Evolutionary conservation across 2,797 vertebrate genomes (phyloP).

Genomic region (Erithacus rubecula): DNA sequence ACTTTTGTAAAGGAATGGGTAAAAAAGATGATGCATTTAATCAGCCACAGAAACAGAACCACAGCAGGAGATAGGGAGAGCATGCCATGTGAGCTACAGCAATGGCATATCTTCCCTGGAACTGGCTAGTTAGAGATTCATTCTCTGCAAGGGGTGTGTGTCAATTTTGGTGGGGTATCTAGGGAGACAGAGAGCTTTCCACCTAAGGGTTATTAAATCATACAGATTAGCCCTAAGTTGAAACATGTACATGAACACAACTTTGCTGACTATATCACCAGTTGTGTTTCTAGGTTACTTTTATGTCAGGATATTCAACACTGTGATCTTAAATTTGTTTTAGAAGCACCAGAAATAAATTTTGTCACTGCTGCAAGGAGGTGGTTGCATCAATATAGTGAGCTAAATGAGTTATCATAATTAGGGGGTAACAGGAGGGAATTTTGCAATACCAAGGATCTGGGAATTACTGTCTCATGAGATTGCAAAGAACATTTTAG

Average conservation of each 20-base stretch:
- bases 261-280: neutral
- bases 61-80: neutral
- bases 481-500: neutral
- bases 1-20: neutral
- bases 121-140: neutral
- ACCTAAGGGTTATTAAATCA: neutral
- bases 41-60: neutral
- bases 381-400: neutral
- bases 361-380: neutral
- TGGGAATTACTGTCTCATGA: neutral
- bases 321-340: neutral
- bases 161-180: neutral
- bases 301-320: neutral
- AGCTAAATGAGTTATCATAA: neutral
- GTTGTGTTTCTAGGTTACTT: neutral
- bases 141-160: neutral
- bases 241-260: neutral
- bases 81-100: neutral
- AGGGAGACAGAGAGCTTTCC: neutral
- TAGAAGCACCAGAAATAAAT: neutral
- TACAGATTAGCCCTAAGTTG: neutral
- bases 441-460: slow-evolving; percentile 2
- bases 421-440: neutral
- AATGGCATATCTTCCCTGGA: neutral
- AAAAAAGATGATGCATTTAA: neutral